phyloP scores from a whole-genome alignment of 2,888 invertebrate genomes.

The Temnothorax ravouxi region DNA sequence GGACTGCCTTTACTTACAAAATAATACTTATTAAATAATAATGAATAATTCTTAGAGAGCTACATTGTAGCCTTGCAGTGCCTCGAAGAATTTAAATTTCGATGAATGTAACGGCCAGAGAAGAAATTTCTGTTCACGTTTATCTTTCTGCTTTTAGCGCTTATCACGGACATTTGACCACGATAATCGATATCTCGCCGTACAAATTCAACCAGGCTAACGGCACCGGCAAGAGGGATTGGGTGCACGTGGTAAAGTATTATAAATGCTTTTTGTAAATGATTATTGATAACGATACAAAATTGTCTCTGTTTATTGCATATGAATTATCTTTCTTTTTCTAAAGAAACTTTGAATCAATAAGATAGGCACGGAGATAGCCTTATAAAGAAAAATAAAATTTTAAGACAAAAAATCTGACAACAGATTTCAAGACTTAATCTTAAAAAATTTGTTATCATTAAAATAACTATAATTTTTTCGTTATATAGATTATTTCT shows the following conservation, averaged over 20 bases:
- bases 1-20: conserved; percentile 20
- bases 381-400: not conserved
- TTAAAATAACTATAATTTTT: not conserved
- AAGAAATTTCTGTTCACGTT: conserved; percentile 43
- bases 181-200: conserved; percentile 98
- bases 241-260: conserved; percentile 94
- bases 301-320: not conserved
- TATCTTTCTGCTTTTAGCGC: conserved; percentile 90
- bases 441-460: not conserved
- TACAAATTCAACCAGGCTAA: conserved; percentile 98
- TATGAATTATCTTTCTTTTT: not conserved
- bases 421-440: not conserved
- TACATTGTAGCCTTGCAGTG: conserved; percentile 34
- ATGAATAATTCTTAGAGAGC: not conserved
- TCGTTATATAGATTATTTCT: not conserved
- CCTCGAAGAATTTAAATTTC: conserved; percentile 6
- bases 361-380: not conserved
- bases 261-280: not conserved
- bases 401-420: not conserved
- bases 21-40: not conserved
- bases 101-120: not conserved
- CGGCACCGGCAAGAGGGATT: conserved; percentile 93
- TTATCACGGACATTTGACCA: conserved; percentile 99
- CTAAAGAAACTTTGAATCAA: not conserved
- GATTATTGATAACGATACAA: not conserved